Evolutionary conservation across 2,113 vertebrate genomes (phyloP), one percentile per base, ranked within the genome.

Genomic region (Nesospiza acunhae): DNA sequence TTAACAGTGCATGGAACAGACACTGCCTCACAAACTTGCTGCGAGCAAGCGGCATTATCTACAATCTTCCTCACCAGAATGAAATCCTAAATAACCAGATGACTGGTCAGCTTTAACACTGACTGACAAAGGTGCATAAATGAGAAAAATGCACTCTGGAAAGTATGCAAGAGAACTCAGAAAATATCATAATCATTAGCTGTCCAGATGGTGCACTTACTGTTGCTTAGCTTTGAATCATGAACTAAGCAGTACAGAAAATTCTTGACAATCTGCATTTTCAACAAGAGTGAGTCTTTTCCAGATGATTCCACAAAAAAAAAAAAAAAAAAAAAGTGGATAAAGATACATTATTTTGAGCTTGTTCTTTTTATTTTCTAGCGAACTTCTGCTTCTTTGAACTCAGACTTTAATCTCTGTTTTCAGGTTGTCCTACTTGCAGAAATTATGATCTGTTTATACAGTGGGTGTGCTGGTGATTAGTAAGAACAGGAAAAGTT

Each of bases 161-260:
- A 93, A 89, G 24, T 23, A 23, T 41, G 59, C 30, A 76, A 56
- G 28, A 46, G 42, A 90, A 55, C 26, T 62, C 46, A 59, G 56
- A 80, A 83, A 73, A 73, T 11, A 67, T 41, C 49, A 55, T 58
- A 89, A 72, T n/a, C 58, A 62, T 89, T 90, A 89, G 72, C 35
- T 78, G 41, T 60, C 84, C 89, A 89, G 87, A 94, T 92, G 94
- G 83, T 81, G 56, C 87, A 56, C 63, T 92, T 80, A 53, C n/a
- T 42, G 55, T 55, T 77, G 20, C 50, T 47, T 47, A 78, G 68
- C 31, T 93, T 31, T 81, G 31, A 63, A 78, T 89, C 46, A 72
- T 14, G 39, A 88, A 78, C 84, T 77, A 81, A 80, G 47, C 46
- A 58, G 64, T 50, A 74, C 78, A 62, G 33, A 35, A 55, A 69